A percentile compares a stretch with the other conserved stretches of the same genome.
These are phyloP conservation scores for Spodoptera picta DNA, from an alignment of 2,888 invertebrate species.

Conservation along the genomic window DNA sequence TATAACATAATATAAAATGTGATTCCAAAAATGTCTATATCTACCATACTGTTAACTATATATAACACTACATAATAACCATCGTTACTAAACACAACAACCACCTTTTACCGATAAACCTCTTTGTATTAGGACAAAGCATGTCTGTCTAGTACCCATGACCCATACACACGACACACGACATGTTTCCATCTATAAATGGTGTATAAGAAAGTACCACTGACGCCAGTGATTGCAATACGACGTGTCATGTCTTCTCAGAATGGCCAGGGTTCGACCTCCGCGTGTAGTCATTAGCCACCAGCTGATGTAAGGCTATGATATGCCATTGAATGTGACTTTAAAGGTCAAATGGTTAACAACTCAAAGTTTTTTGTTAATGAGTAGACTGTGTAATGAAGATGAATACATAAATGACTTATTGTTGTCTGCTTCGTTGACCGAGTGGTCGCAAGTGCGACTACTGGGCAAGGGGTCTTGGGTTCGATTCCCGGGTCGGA, in stretches of 20 bases:
- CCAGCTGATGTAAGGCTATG: not conserved
- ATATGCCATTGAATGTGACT: not conserved
- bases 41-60: too few relatives aligned
- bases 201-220: conserved; percentile 28
- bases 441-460: too few relatives aligned
- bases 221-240: conserved; percentile 2
- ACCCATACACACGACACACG: not conserved
- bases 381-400: too few relatives aligned
- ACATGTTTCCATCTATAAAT: conserved; percentile 21
- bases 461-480: too few relatives aligned
- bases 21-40: too few relatives aligned
- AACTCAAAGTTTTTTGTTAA: too few relatives aligned
- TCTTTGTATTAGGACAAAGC: not conserved
- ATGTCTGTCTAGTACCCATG: not conserved
- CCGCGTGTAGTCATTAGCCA: conserved; percentile 9
- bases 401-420: too few relatives aligned
- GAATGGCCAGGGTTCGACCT: conserved; percentile 20
- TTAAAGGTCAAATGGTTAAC: not conserved
- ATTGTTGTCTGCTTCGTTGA: too few relatives aligned
- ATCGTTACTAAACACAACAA: too few relatives aligned
- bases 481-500: too few relatives aligned
- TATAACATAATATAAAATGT: too few relatives aligned
- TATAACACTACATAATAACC: too few relatives aligned
- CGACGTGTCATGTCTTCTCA: conserved; percentile 19
- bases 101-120: not conserved